phyloP scores from a whole-genome alignment of 2,113 vertebrate species.

The Phodopus roborovskii region DNA sequence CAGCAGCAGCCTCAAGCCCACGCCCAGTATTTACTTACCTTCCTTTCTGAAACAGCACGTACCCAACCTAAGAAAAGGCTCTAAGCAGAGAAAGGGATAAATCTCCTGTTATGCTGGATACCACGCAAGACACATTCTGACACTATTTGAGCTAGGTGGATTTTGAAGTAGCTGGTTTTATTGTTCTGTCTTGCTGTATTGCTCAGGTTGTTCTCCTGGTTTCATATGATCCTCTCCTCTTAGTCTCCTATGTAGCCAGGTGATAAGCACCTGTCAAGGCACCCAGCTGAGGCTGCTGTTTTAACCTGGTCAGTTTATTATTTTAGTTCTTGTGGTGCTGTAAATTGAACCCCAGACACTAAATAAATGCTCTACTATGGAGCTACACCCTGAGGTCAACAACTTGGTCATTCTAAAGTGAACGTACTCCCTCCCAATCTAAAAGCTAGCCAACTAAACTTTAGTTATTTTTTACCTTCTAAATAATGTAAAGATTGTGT shows the following conservation, averaged over 20 bases:
- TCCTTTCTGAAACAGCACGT: background rate
- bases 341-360: background rate
- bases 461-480: background rate
- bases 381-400: background rate
- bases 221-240: background rate
- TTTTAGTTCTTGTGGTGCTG: background rate
- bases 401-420: background rate
- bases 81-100: background rate
- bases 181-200: background rate
- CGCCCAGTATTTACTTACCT: background rate
- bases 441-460: slow-evolving; percentile 15
- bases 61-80: background rate
- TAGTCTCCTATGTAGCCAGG: background rate
- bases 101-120: too few species aligned
- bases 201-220: background rate
- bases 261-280: background rate
- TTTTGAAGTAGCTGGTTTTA: background rate
- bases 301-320: background rate
- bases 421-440: background rate
- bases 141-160: background rate
- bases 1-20: background rate
- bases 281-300: background rate
- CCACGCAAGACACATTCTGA: background rate
- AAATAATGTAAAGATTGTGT: background rate
- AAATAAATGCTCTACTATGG: background rate